Evolutionary conservation across 2,113 vertebrate species (phyloP), one percentile per base, ranked within the genome.

Genomic region (Psittacara wagleri): DNA sequence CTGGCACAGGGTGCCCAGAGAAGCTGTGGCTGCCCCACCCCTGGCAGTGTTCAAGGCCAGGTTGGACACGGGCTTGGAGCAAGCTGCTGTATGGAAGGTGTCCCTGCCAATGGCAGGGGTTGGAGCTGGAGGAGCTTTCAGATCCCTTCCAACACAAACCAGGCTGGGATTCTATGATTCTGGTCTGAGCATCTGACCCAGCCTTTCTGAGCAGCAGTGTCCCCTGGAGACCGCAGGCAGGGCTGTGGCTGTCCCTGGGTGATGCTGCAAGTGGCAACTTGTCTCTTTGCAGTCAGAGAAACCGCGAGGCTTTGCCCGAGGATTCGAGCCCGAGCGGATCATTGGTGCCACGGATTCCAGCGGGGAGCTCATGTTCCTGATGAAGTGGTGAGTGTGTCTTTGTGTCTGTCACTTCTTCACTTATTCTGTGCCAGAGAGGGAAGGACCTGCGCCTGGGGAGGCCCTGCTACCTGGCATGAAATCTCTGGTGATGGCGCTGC

Each of bases 281-380:
- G 44, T 79, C 22, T 97, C 91, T 97, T 70, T 97, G 83, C 98
- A 99, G 99, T 98, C 98, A 41, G 99, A 99, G 98, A 99, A 99
- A 90, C 98, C 99, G 10, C 97, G 99, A 90, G 99, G 99, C 68
- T 99, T 99, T 92, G 99, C 99, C 90, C 98, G 99, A 83, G 99
- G 98, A 41, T 98, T 99, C 96, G 99, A 99, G 72, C 99, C 99
- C 4, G 99, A 99, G 85, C 97, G 99, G 64, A 99, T 99, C 91
- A 99, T 99, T n/a, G 99, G 99, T 16, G 99, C 99, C 91, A 99
- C 99, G n/a, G 99, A 99, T 68, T 99, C 99, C 94, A 99, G 99
- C 67, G 99, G 99, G 98, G 99, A 99, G 94, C 99, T 99, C 90
- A 99, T 99, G 99, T 99, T 99, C 98, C 98, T 99, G 85, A 99